These are phyloP conservation scores for Ophiodon elongatus DNA, from an alignment of 2,113 vertebrate genomes.

Conservation along the genomic window DNA sequence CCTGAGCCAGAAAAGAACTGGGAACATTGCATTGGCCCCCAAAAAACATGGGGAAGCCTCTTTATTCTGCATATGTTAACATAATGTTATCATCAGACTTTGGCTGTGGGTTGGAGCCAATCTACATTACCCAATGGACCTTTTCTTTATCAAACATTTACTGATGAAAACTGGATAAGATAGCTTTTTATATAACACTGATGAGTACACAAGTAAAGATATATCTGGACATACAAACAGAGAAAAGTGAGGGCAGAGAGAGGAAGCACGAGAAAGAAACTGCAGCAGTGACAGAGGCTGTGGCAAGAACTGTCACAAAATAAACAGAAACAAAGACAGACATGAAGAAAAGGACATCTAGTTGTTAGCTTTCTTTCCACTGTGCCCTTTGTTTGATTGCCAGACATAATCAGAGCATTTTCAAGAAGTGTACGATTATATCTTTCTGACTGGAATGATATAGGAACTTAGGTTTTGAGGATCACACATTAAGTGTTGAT, in stretches of 20 bases:
- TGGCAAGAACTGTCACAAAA: neutral
- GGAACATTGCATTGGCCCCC: no score
- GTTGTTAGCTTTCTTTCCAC: neutral
- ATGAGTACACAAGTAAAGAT: neutral
- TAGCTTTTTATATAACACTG: neutral
- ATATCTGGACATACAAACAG: neutral
- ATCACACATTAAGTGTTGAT: neutral
- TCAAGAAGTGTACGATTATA: neutral
- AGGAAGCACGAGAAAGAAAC: constrained; percentile 3
- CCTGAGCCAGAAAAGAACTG: neutral
- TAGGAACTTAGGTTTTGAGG: neutral
- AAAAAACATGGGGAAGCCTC: neutral
- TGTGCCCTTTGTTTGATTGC: constrained; percentile 23
- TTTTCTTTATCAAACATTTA: neutral
- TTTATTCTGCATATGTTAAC: neutral
- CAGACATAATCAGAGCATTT: neutral
- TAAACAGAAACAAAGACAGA: neutral
- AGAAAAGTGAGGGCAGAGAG: constrained; percentile 7
- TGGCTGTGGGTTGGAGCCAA: neutral
- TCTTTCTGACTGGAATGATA: neutral
- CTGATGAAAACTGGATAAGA: constrained; percentile 2
- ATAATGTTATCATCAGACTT: neutral
- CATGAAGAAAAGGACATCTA: neutral
- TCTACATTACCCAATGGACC: neutral
- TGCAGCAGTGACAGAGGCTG: constrained; percentile 16